Percentiles rank a stretch among this genome's conserved stretches.
Evolutionary conservation across 1,140 invertebrate genomes (phyloP).

Genomic region (Zaprionus camerounensis): DNA sequence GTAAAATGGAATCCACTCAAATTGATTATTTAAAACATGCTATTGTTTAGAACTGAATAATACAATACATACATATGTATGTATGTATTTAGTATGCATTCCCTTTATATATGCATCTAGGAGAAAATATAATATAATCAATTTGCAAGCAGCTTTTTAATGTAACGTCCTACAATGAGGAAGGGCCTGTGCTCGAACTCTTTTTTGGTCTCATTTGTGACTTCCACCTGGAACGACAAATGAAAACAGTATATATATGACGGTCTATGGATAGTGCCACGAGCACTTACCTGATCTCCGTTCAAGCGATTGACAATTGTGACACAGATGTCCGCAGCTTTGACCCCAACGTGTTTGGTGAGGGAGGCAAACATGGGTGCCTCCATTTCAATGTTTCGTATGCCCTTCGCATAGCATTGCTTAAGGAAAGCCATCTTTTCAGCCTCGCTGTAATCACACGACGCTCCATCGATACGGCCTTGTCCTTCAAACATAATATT

Average conservation of each 20-base stretch:
- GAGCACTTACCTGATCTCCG: constrained; percentile 93
- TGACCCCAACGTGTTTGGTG: constrained; percentile 93
- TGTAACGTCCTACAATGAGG: constrained; percentile 58
- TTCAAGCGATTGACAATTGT: constrained; percentile 94
- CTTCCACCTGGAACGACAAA: constrained; percentile 34
- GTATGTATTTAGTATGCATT: neutral
- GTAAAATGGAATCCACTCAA: constrained; percentile 2
- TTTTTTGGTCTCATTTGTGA: constrained; percentile 61
- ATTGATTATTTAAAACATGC: neutral
- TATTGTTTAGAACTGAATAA: neutral
- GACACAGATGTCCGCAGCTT: constrained; percentile 95
- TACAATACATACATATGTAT: neutral
- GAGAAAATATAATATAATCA: neutral
- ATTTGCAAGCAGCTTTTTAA: constrained; percentile 41
- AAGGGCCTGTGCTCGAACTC: constrained; percentile 71
- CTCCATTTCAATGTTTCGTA: constrained; percentile 99
- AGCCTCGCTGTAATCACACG: constrained; percentile 91
- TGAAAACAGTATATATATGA: neutral
- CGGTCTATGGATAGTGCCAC: neutral
- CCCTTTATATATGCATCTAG: too few species aligned
- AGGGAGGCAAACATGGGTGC: constrained; percentile 94
- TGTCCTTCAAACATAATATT: constrained; percentile 86
- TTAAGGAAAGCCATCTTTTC: constrained; percentile 92
- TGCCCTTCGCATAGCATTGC: constrained; percentile 88
- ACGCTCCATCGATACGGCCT: constrained; percentile 96